Base-by-base conservation (phyloP, 2,797 vertebrate genomes). In the Scolopax rusticola region DNA sequence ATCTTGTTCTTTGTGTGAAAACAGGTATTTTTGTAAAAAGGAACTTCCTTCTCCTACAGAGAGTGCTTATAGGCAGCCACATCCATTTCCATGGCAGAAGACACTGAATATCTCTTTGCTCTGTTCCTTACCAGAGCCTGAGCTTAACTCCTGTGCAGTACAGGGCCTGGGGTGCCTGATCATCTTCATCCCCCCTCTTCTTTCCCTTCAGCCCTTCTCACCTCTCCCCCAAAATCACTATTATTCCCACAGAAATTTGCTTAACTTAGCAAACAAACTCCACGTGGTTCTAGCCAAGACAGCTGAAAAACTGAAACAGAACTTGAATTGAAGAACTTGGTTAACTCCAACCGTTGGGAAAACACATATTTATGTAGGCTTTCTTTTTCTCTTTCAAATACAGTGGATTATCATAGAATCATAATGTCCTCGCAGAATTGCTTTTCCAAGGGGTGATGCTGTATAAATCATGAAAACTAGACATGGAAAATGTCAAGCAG, bases 391-490 rank as follows among this genome's bases (percentile, higher is more conserved):
- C 70, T 82, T 77, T 92, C 65, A 90, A 73, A 71, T 78, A 45
- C n/a, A 36, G 64, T 63, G 75, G 64, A 75, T 95, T 85, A 80
- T 87, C 82, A 81, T 56, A 87, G 57, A 95, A 92, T 64, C 12
- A 2, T 79, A 89, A 92, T 70, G 56, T 90, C 83, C 61, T 82
- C 67, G 73, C 87, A 67, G 74, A 92, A 95, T 50, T 84, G 77
- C 85, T 91, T 96, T 96, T 95, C 56, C 88, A 77, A 93, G 40
- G 64, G 63, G 28, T 87, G 77, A 60, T 82, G 45, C 6, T 70
- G 8, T 85, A 89, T 95, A 93, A 95, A 95, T 96, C 90, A 92
- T 75, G 68, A 77, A 93, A 96, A 93, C 51, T 94, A 96, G 91
- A 93, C 90, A 54, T 50, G 60, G 78, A 70, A 96, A 94, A 90